phyloP scores from a whole-genome alignment of 2,797 vertebrate genomes.

The Diglossa cyanea region DNA sequence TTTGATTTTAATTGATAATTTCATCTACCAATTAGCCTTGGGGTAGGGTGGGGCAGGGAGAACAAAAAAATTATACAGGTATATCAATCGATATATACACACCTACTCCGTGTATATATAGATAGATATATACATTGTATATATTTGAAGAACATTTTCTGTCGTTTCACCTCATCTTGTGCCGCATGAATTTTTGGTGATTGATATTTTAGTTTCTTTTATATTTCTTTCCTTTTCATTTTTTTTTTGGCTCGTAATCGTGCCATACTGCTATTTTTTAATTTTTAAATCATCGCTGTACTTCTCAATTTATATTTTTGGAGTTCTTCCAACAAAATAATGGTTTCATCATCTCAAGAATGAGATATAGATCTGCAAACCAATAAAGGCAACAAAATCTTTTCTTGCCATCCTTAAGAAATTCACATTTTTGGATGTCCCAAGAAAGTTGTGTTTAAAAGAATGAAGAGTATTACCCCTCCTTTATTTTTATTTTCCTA shows the following conservation, averaged over 20 bases:
- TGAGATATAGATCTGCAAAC: conserved; percentile 81
- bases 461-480: conserved; percentile 64
- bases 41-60: conserved; percentile 64
- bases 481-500: conserved; percentile 11
- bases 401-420: conserved; percentile 93
- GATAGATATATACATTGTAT: conserved; percentile 77
- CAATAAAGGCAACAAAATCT: conserved; percentile 96
- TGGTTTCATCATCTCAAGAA: conserved; percentile 58
- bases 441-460: conserved; percentile 95
- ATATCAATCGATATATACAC: conserved; percentile 76
- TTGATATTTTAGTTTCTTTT: conserved; percentile 79
- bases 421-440: conserved; percentile 49
- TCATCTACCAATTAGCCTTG: conserved; percentile 70
- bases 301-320: conserved; percentile 64
- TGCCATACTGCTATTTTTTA: conserved; percentile 61
- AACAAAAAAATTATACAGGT: conserved; percentile 81
- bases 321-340: conserved; percentile 77
- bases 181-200: conserved; percentile 99
- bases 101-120: conserved; percentile 49
- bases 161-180: conserved; percentile 93
- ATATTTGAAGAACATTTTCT: conserved; percentile 80
- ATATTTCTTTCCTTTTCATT: conserved; percentile 7
- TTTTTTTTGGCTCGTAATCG: conserved; percentile 58
- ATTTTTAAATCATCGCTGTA: conserved; percentile 71
- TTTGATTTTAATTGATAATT: conserved; percentile 60